A percentile compares a stretch with the other conserved stretches of the same genome.
Conservation (phyloP, 2,797 vertebrate species). For the Toxotes lorentzi region DNA sequence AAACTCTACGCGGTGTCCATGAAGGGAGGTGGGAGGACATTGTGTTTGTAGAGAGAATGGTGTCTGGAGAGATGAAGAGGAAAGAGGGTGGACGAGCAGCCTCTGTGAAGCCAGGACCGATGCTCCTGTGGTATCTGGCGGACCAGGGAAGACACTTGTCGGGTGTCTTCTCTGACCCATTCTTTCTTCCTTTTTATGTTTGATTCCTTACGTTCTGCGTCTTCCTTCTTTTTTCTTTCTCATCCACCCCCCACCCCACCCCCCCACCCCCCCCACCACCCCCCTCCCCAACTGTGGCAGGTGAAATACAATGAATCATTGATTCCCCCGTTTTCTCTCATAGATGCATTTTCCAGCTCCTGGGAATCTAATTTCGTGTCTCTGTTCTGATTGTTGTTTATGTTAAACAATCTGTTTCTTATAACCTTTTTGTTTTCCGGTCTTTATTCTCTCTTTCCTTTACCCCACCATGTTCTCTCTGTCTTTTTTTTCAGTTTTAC, state of each 20-base stretch:
- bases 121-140: constrained; percentile 38
- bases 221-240: constrained; percentile 11
- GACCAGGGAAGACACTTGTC: constrained; percentile 41
- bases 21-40: not conserved
- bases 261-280: too few relatives aligned
- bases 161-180: constrained; percentile 42
- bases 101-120: constrained; percentile 33
- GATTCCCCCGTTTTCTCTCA: constrained; percentile 74
- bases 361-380: constrained; percentile 85
- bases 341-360: constrained; percentile 81
- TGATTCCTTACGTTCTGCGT: constrained; percentile 13
- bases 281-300: constrained; percentile 47
- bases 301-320: constrained; percentile 81
- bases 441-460: constrained; percentile 60
- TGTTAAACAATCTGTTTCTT: constrained; percentile 85
- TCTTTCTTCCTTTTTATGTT: not conserved
- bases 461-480: constrained; percentile 30
- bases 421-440: constrained; percentile 74
- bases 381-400: constrained; percentile 87
- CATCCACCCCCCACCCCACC: too few relatives aligned
- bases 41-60: not conserved
- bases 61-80: constrained; percentile 3
- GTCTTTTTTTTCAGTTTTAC: constrained; percentile 42
- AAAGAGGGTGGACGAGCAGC: constrained; percentile 13
- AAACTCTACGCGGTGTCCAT: not conserved